Evolutionary conservation across 2,888 invertebrate species (phyloP), one percentile per base, ranked within the genome.

Genomic region (Gortyna flavago): DNA sequence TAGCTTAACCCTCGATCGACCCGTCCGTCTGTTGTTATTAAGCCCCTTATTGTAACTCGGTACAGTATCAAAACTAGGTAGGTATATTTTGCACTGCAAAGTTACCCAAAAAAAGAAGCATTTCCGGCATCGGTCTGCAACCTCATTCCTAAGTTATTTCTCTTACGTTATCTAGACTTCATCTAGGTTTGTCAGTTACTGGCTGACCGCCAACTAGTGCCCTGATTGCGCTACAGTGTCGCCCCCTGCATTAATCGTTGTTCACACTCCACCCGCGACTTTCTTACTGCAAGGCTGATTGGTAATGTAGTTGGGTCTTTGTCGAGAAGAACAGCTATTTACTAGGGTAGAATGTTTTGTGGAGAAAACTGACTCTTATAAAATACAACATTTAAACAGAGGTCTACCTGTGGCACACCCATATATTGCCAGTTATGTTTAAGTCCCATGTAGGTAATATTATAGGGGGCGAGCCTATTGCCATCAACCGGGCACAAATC

Each of bases 181-280:
- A 90, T 88, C 88, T 88, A 85, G 81, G 82, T 84, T 75, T 73
- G 69, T 77, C 85, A 83, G 81, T 77, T 72, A 70, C 85, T 92
- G 92, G 92, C 92, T 68, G 18, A 2, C 7, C 75, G 91, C 92
- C 92, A 93, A 87, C 72, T 74, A 35, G 70, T 68, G 80, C 86
- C 82, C 83, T 89, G 90, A 90, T 89, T 91, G 85, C 84, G 86
- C 83, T 85, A 86, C 87, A 74, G 75, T 83, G 88, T 89, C 89
- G 86, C 86, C 87, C 84, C 64, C 87, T 89, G 85, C 88, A 90
- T 91, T 91, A 89, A 89, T 88, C 85, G 80, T 86, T 85, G 84
- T 78, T 87, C 81, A 75, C 84, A 82, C 84, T 62, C 81, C 59
- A 65, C 29, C 51, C 25, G 54, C 64, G 59, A 75, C 71, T 79